These are phyloP conservation scores for Mohoua ochrocephala DNA, from an alignment of 2,113 vertebrate species.

Conservation along the genomic window DNA sequence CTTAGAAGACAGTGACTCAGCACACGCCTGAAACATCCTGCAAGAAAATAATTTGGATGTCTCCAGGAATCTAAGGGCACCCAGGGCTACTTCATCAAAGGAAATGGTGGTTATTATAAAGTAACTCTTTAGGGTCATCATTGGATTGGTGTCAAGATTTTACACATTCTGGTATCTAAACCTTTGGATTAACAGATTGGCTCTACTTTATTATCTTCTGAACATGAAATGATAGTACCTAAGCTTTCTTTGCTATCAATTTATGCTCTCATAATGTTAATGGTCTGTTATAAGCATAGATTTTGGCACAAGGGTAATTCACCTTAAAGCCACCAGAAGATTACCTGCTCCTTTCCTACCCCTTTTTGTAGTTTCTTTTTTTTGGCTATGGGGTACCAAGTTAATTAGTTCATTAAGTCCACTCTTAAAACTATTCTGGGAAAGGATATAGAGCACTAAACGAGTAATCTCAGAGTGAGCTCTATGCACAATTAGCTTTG, in stretches of 20 bases:
- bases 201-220: not conserved
- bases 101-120: not conserved
- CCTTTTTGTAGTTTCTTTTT: not conserved
- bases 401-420: not conserved
- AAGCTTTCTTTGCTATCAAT: not conserved
- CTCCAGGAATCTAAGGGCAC: not conserved
- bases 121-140: not conserved
- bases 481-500: not conserved
- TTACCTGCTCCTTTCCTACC: not conserved
- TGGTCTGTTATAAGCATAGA: not conserved
- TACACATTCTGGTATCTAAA: not conserved
- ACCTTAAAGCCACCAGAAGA: not conserved
- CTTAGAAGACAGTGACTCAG: not conserved
- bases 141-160: not conserved
- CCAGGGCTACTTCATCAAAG: fast-evolving
- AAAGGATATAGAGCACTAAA: not conserved
- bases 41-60: not conserved
- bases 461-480: not conserved
- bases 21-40: not conserved
- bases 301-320: not conserved
- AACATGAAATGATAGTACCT: not conserved
- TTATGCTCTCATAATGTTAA: not conserved
- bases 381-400: not conserved
- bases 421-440: not conserved
- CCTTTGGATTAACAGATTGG: not conserved